Evolutionary conservation across 1,140 invertebrate species (phyloP).

Genomic region (Dendroctonus valens): DNA sequence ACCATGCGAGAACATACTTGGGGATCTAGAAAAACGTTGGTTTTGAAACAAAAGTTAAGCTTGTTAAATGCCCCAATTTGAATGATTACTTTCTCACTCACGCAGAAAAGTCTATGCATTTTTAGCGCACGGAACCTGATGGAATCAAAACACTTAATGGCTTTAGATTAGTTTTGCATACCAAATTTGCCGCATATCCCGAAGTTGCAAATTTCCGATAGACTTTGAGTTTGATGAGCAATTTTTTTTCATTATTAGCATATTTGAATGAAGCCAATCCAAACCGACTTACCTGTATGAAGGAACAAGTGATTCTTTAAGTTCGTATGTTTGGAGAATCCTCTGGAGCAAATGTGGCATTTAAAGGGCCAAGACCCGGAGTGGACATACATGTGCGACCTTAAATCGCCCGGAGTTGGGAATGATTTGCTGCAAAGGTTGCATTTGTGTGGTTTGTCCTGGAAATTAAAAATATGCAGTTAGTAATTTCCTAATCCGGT

Average conservation of each 20-base stretch:
- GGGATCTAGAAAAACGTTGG: no score
- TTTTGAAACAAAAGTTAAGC: no score
- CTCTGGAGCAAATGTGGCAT: conserved; percentile 74
- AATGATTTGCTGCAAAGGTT: conserved; percentile 77
- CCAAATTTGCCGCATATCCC: conserved; percentile 2
- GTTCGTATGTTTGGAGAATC: conserved; percentile 80
- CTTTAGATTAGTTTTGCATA: conserved; percentile 6
- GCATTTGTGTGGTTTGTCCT: conserved; percentile 86
- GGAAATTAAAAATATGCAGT: conserved; percentile 49
- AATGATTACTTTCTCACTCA: no score
- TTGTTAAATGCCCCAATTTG: no score
- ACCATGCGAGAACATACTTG: no score
- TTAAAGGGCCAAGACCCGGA: conserved; percentile 81
- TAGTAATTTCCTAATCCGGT: not conserved
- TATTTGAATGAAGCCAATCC: no score
- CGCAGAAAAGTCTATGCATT: no score
- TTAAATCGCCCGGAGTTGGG: conserved; percentile 79
- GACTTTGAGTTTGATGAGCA: no score
- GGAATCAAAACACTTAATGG: no score
- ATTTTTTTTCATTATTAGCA: no score
- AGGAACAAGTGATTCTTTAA: conserved; percentile 79
- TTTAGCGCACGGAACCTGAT: no score
- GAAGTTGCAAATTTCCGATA: no score
- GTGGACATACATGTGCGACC: conserved; percentile 81
- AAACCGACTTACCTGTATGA: conserved; percentile 53